phyloP scores from a whole-genome alignment of 2,797 vertebrate genomes.

The Distichodus sexfasciatus region DNA sequence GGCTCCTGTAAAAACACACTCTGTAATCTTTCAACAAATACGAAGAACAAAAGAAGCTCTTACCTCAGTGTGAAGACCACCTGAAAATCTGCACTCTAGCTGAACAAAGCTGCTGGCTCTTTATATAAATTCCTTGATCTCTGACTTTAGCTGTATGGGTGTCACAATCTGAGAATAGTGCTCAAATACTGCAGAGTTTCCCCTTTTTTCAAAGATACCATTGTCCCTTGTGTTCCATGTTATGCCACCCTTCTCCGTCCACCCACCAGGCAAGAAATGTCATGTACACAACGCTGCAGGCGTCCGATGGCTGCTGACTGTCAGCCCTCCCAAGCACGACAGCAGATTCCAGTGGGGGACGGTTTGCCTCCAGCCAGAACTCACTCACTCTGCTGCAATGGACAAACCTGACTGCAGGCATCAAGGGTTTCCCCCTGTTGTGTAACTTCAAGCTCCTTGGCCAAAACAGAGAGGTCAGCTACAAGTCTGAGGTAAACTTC shows the following conservation, averaged over 20 bases:
- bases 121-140: conserved; percentile 17
- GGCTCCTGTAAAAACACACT: background rate
- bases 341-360: conserved; percentile 20
- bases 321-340: conserved; percentile 12
- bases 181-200: conserved; percentile 35
- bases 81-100: conserved; percentile 1
- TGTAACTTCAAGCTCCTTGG: background rate
- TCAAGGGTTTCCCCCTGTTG: background rate
- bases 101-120: background rate
- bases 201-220: conserved; percentile 35
- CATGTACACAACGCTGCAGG: conserved; percentile 26
- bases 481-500: background rate
- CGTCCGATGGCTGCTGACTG: conserved; percentile 7
- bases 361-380: conserved; percentile 37
- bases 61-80: conserved; percentile 39
- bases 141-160: conserved; percentile 2
- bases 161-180: conserved; percentile 14
- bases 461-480: background rate
- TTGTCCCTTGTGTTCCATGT: conserved; percentile 43
- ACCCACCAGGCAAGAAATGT: conserved; percentile 39
- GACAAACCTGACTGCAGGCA: conserved; percentile 12
- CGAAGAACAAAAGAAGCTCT: conserved; percentile 14
- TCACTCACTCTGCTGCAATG: conserved; percentile 23
- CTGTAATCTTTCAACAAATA: background rate
- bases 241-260: conserved; percentile 29